These are phyloP conservation scores for Coturnix japonica DNA, from an alignment of 2,113 vertebrate species.

Conservation along the genomic window DNA sequence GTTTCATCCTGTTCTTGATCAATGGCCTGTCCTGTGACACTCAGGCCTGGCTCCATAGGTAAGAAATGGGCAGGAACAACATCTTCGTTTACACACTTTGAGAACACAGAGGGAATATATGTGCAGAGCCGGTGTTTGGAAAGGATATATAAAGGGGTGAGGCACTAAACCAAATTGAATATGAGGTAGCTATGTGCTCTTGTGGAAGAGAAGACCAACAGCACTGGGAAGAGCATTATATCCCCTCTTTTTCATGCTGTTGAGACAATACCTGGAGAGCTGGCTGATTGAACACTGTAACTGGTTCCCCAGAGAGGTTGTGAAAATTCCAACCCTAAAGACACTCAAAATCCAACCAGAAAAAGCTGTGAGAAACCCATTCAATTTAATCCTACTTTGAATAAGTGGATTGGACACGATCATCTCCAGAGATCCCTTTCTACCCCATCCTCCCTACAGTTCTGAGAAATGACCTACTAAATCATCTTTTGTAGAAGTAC, in stretches of 20 bases:
- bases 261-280: not conserved
- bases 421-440: not conserved
- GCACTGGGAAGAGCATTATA: not conserved
- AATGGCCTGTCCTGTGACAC: not conserved
- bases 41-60: not conserved
- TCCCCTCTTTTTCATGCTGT: not conserved
- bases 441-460: not conserved
- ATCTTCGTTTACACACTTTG: not conserved
- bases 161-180: not conserved
- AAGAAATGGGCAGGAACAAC: not conserved
- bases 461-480: not conserved
- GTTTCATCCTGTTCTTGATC: not conserved
- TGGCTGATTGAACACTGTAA: not conserved
- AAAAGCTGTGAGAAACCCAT: not conserved
- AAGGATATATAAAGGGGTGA: not conserved
- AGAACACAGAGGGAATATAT: accelerated
- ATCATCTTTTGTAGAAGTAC: not conserved
- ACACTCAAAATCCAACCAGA: not conserved
- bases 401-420: not conserved
- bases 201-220: not conserved
- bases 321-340: not conserved
- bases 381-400: not conserved
- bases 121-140: not conserved
- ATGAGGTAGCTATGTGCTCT: not conserved
- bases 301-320: not conserved